Conservation (phyloP, 53 echinoderm and acorn worm genomes). For the Astropecten irregularis region DNA sequence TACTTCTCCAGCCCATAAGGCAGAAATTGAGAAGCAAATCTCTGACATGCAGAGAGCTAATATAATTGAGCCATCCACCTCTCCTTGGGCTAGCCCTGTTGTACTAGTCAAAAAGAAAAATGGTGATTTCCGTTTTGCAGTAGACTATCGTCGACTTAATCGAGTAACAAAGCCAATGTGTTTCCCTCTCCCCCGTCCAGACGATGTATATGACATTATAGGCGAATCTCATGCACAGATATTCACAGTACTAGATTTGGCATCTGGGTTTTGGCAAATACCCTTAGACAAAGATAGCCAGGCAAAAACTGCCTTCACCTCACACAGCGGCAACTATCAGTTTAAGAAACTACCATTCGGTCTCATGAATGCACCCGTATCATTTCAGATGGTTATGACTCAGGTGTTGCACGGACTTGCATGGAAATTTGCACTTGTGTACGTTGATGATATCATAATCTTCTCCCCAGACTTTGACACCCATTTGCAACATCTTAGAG, state of each 20-base stretch:
- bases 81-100: conserved; percentile 57
- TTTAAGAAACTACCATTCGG: conserved; percentile 58
- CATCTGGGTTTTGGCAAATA: conserved; percentile 70
- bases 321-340: conserved; percentile 59
- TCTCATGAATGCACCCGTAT: conserved; percentile 14
- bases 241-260: conserved; percentile 61
- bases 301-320: conserved; percentile 53
- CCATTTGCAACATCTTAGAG: not conserved
- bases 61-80: conserved; percentile 49
- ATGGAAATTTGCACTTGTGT: conserved; percentile 62
- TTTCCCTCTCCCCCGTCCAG: conserved; percentile 62
- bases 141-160: conserved; percentile 57
- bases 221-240: conserved; percentile 61
- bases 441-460: conserved; percentile 52
- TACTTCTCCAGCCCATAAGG: conserved; percentile 51
- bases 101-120: conserved; percentile 58
- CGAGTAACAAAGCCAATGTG: conserved; percentile 59
- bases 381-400: conserved; percentile 44
- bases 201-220: conserved; percentile 64
- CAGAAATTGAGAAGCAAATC: conserved; percentile 57
- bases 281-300: conserved; percentile 37
- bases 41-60: conserved; percentile 53
- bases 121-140: conserved; percentile 59
- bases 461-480: conserved; percentile 17
- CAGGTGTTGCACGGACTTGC: conserved; percentile 44